Evolutionary conservation across 1,140 invertebrate species (phyloP).

Genomic region (Pogonomyrmex californicus): DNA sequence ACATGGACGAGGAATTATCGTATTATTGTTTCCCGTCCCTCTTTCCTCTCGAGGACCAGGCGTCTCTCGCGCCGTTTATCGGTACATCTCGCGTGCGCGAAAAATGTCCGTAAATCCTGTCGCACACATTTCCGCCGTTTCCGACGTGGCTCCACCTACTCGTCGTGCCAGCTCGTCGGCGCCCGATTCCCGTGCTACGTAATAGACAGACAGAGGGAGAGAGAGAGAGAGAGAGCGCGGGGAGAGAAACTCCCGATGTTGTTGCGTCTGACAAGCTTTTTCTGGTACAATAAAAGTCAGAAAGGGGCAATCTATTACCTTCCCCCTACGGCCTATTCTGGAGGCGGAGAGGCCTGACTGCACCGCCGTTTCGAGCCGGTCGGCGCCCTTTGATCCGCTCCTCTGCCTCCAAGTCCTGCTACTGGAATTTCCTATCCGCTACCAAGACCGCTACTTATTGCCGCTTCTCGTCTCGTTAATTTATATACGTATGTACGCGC

Average conservation of each 20-base stretch:
- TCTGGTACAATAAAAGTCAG: conserved; percentile 80
- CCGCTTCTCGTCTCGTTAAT: conserved; percentile 73
- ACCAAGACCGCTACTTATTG: conserved; percentile 78
- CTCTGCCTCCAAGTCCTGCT: conserved; percentile 71
- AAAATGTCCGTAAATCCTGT: conserved; percentile 62
- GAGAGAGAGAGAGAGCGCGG: conserved; percentile 29
- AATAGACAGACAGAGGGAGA: conserved; percentile 13
- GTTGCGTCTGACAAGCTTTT: conserved; percentile 78
- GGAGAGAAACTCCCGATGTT: conserved; percentile 39
- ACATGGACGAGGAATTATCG: conserved; percentile 6
- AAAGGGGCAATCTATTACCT: conserved; percentile 80
- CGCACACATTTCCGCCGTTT: conserved; percentile 48
- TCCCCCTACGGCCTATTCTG: conserved; percentile 64
- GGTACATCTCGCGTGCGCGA: conserved; percentile 33
- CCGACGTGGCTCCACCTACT: conserved; percentile 27
- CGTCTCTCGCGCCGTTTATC: conserved; percentile 1
- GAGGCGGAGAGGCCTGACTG: conserved; percentile 64
- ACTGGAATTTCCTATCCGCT: conserved; percentile 84
- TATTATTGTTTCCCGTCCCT: neutral
- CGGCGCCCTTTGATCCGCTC: conserved; percentile 76
- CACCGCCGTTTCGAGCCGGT: conserved; percentile 64
- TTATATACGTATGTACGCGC: conserved; percentile 67
- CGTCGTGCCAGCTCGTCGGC: conserved; percentile 38
- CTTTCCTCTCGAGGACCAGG: neutral
- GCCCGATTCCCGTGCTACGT: conserved; percentile 21